Evolutionary conservation across 2,113 vertebrate species (phyloP).

Genomic region (Progne subis): DNA sequence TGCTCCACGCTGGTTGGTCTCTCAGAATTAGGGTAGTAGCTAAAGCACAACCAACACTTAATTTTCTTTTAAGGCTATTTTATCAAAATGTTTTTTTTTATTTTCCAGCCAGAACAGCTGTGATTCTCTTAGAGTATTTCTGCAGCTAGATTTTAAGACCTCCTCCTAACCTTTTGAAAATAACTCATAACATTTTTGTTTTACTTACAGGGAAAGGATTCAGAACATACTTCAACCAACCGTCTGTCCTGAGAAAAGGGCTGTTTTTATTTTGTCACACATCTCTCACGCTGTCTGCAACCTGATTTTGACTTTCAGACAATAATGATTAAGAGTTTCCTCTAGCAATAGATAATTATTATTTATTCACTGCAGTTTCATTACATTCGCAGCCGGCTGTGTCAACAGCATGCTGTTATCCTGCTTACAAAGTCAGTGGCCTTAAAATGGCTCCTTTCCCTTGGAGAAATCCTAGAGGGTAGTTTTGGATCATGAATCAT

Average conservation of each 20-base stretch:
- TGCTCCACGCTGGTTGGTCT: background rate
- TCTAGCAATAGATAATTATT: background rate
- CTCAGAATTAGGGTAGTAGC: background rate
- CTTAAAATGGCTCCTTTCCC: background rate
- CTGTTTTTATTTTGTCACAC: background rate
- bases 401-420: background rate
- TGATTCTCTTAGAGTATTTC: background rate
- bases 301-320: background rate
- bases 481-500: background rate
- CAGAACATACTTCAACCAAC: background rate
- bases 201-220: background rate
- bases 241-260: background rate
- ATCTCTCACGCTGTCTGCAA: background rate
- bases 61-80: background rate
- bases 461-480: background rate
- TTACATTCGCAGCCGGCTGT: background rate
- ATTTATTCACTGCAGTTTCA: background rate
- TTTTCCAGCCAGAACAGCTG: background rate
- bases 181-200: background rate
- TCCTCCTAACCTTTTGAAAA: background rate
- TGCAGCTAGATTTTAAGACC: background rate
- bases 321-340: background rate
- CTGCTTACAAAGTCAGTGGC: background rate
- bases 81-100: background rate
- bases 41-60: background rate